Base-by-base conservation (phyloP, 2,888 invertebrate genomes). In the Habroteleia sp. region DNA sequence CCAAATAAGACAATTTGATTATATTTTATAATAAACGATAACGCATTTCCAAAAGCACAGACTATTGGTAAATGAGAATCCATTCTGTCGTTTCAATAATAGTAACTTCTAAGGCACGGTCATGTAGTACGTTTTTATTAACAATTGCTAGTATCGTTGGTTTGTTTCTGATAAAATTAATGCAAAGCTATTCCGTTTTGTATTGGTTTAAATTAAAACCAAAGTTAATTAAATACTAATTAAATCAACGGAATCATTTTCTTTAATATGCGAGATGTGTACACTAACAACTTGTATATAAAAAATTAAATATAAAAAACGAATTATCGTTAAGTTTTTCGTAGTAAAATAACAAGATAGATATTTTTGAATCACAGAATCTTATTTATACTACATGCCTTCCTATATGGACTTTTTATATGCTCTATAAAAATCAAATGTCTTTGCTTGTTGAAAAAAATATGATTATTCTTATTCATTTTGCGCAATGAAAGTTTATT, bases 351-450 rank as follows among this genome's bases (percentile, higher is more conserved):
- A n/a, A n/a, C n/a, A n/a, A n/a, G 17, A 20, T 68, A 68, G 33
- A 27, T 29, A 42, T 42, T 58, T 31, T 68, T 42, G 29, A 56
- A 72, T 72, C 72, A 72, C 72, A 72, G 72, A 60, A 69, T 60
- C 35, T 29, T 35, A 48, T 42, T 35, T 46, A 68, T 63, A 63
- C 72, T 72, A 71, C 66, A 74, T 69, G 63, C 69, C 54, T 71
- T 71, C 63, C 73, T 71, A 27, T 44, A 20, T 66, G 58, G 76
- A 50, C 69, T 63, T 76, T 66, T 74, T 42, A 66, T 42, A 39
- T 50, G 60, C 29, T 74, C 60, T 81, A 82, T 58, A 79, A 82
- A 81, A 80, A 81, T 80, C 80, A 82, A 77, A 78, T 77, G 74
- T 75, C 77, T 77, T 79, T 74, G 73, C 72, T 42, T 46, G 23